These are phyloP conservation scores for Pocillopora grandis DNA, from an alignment of 92 coral and sea anemone genomes.

Conservation along the genomic window DNA sequence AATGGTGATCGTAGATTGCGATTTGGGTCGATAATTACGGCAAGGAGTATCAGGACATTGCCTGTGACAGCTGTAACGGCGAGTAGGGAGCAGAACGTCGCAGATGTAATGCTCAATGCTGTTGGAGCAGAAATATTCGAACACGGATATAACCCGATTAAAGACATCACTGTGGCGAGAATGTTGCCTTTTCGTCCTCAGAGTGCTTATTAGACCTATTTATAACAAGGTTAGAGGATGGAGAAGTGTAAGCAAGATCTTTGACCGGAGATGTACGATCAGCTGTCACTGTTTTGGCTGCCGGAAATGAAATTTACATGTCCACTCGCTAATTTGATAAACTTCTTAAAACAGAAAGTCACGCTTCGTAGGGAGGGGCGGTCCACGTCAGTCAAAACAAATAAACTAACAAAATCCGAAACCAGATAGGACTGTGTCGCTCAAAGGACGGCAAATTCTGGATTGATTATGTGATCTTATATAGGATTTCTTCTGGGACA, in stretches of 20 bases:
- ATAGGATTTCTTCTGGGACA: not conserved
- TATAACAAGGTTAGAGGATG: not conserved
- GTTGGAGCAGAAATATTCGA: slow-evolving; percentile 69
- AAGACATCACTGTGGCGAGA: slow-evolving; percentile 50
- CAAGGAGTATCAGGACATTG: slow-evolving; percentile 66
- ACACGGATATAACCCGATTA: slow-evolving; percentile 62
- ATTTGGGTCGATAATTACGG: slow-evolving; percentile 76
- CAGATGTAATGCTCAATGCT: slow-evolving; percentile 66
- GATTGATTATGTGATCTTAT: not conserved
- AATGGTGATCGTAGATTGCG: slow-evolving; percentile 80
- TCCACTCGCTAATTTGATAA: not conserved
- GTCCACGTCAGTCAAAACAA: not conserved
- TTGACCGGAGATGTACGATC: slow-evolving; percentile 2
- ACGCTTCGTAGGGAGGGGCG: not conserved
- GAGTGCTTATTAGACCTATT: not conserved
- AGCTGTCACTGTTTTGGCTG: not conserved
- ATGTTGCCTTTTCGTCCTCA: not conserved
- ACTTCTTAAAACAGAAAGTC: not conserved
- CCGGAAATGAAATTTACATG: slow-evolving; percentile 7
- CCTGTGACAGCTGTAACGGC: slow-evolving; percentile 62
- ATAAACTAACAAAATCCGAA: not conserved
- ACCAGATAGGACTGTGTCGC: not conserved
- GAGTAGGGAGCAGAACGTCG: slow-evolving; percentile 56
- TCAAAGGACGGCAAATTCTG: not conserved
- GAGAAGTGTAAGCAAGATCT: not conserved